Base-by-base conservation (phyloP, 2,888 invertebrate species). In the Drosophila subquinaria region DNA sequence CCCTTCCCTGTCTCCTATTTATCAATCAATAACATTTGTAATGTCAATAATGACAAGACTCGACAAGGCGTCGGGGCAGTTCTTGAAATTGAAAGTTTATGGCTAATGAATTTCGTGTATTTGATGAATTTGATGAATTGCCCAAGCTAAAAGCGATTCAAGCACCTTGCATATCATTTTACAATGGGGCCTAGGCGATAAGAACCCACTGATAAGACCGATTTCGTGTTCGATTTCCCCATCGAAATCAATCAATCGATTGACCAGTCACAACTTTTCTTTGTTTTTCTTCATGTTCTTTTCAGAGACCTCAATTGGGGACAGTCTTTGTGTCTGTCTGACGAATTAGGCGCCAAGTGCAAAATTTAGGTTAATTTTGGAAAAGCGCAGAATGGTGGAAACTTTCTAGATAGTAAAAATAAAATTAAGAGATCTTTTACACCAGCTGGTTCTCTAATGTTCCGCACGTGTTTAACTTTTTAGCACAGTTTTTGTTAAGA, bases 1-100 rank as follows among this genome's bases (percentile, higher is more conserved):
- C 35, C n/a, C 6, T 30, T 36, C 6, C 27, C 27, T 27, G 0
- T 27, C 8, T 20, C 17, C 38, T 45, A 53, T 36, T 38, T 56
- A 55, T 43, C 88, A 81, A 85, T 87, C 89, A 81, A 85, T 89
- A 89, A 89, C 84, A 85, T 85, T 84, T 84, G 88, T 89, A 87
- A 85, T 87, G 89, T 87, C 84, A 85, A 89, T 89, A 85, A 89
- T 89, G 85, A 89, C 88, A 89, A 69, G 84, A 23, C 33, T 35
- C 73, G 60, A 72, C 78, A 73, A 62, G 64, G 42, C 62, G 57
- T 64, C 52, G 61, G 53, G 38, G 47, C 59, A 51, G 72, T 76
- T 66, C 65, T 65, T 55, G 73, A 79, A 81, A 77, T 53, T 70
- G 77, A 79, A 79, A 79, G 79, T 79, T 81, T 81, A 67, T 80